Percentiles rank a stretch among this genome's conserved stretches.
phyloP scores from a whole-genome alignment of 1,140 invertebrate genomes.

The Latrodectus geometricus region DNA sequence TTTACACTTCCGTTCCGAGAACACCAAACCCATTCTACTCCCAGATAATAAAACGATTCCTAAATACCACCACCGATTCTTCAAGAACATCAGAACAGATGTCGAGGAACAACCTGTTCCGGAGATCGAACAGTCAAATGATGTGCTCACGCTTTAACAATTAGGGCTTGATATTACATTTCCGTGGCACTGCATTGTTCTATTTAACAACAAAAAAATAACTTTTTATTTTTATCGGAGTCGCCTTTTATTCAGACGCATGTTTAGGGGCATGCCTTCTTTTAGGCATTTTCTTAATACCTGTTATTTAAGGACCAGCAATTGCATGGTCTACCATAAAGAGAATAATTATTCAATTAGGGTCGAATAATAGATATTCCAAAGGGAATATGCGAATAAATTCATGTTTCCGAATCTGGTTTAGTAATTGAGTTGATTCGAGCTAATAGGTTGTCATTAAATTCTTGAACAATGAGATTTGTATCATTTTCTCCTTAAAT shows the following conservation, averaged over 20 bases:
- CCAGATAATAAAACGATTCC: slow-evolving; percentile 18
- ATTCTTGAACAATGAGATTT: no score
- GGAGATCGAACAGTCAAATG: slow-evolving; percentile 15
- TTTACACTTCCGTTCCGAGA: slow-evolving; percentile 31
- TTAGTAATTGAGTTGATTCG: no score
- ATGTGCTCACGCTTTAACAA: slow-evolving; percentile 25
- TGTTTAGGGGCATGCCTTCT: slow-evolving; percentile 1
- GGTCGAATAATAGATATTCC: neutral
- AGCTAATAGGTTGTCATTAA: no score
- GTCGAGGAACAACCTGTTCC: slow-evolving; percentile 24
- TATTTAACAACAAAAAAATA: slow-evolving; percentile 27
- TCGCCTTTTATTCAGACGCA: slow-evolving; percentile 14
- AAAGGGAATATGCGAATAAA: no score
- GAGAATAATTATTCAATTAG: slow-evolving; percentile 2
- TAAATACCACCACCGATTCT: neutral
- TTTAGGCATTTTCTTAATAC: slow-evolving; percentile 1
- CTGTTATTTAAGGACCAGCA: neutral
- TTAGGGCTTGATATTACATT: slow-evolving; percentile 7
- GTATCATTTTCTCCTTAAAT: no score
- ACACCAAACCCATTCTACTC: slow-evolving; percentile 37
- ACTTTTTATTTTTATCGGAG: slow-evolving; percentile 25
- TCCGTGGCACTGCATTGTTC: slow-evolving; percentile 12
- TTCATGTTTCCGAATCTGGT: no score
- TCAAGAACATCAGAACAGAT: slow-evolving; percentile 13
- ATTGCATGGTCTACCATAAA: neutral